Base-by-base conservation (phyloP, 2,888 invertebrate genomes). In the Ophioninae sp. region DNA sequence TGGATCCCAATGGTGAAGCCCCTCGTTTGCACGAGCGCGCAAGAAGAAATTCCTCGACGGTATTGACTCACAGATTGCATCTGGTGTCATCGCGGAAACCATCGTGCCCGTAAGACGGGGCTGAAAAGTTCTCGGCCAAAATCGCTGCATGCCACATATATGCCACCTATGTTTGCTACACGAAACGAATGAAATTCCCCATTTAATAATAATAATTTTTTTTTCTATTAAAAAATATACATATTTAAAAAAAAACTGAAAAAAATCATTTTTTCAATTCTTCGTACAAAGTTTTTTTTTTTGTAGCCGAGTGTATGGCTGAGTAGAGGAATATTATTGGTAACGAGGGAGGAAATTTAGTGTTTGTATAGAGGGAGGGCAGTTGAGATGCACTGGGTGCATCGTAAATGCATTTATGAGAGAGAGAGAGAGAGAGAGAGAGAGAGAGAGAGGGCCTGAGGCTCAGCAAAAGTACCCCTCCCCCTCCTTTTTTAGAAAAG, bases 321-420 rank as follows among this genome's bases (percentile, higher is more conserved):
- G 9, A 39, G n/a, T 7, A 7, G 17, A n/a, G 10, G 44, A 22
- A 8, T 8, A 68, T 10, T 20, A 72, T 3, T 22, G 10, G 20
- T 72, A 59, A 72, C 9, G 13, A 39, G 7, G 20, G 39, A 39
- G n/a, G 10, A 39, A 59, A 41, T 58, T 58, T 72, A 20, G 30
- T 8, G 59, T 51, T 9, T 17, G 22, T 9, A 30, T 39, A 59
- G 41, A 56, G 23, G 56, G 10, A 23, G 6, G 17, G 51, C 10
- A 73, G 79, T 84, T 87, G 87, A 87, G 87, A 87, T 82, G 79
- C 87, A 79, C 86, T 86, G 87, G 13, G 30, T 58, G 23, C 30
- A 30, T 30, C 30, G 30, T 30, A 30, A 30, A 30, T 30, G 30
- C 23, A 69, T 67, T 56, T 44, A 44, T 13, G 44, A 44, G n/a